Evolutionary conservation across 1,140 invertebrate species (phyloP).

Genomic region (Anagrus nilaparvatae): DNA sequence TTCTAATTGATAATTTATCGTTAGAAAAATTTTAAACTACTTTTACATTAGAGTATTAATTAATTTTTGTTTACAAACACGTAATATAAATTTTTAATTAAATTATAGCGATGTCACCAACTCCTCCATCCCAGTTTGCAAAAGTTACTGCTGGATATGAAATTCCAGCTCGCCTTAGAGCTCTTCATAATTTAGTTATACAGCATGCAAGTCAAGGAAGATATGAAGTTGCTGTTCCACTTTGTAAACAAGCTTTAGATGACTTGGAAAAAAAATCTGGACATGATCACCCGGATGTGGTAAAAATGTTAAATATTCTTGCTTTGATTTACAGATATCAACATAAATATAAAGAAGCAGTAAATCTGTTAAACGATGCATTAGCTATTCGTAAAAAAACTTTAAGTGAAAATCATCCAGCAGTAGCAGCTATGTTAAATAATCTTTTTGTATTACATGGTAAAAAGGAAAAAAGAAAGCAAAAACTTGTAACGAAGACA

Average conservation of each 20-base stretch:
- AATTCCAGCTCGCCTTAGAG: conserved; percentile 87
- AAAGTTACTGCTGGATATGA: conserved; percentile 92
- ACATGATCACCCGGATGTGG: conserved; percentile 97
- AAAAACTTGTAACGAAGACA: no score
- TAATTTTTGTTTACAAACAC: no score
- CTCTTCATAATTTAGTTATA: conserved; percentile 94
- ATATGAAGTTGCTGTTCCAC: conserved; percentile 96
- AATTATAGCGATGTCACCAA: conserved; percentile 74
- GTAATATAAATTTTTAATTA: conserved; percentile 3
- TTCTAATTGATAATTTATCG: no score
- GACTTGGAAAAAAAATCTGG: conserved; percentile 98
- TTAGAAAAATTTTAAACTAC: no score
- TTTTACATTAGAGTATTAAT: no score
- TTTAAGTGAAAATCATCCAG: conserved; percentile 96
- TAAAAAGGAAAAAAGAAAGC: conserved; percentile 92
- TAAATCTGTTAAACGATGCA: conserved; percentile 97
- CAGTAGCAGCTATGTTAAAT: conserved; percentile 94
- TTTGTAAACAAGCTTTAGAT: conserved; percentile 98
- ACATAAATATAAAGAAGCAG: conserved; percentile 99
- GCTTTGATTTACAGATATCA: conserved; percentile 86
- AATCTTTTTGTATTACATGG: conserved; percentile 97
- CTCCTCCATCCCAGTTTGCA: conserved; percentile 81
- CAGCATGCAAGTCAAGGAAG: conserved; percentile 97
- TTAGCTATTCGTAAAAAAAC: conserved; percentile 96
- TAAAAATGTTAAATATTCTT: conserved; percentile 98